Evolutionary conservation across 2,113 vertebrate species (phyloP).

Genomic region (Oostethus manadensis): DNA sequence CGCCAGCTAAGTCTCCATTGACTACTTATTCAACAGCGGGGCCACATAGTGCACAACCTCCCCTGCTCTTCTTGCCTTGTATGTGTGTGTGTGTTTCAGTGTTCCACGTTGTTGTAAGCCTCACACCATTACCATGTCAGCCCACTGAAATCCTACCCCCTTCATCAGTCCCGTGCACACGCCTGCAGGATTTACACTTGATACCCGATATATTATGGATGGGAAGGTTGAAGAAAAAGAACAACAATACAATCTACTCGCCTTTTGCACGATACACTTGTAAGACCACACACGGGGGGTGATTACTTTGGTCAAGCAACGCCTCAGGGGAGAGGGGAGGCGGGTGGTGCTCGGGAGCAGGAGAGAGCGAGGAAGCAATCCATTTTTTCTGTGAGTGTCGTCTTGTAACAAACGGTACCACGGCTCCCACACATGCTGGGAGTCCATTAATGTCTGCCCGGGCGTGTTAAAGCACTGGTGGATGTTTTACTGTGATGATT

Average conservation of each 20-base stretch:
- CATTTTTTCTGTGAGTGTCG: slow-evolving; percentile 34
- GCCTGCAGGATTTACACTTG: slow-evolving; percentile 58
- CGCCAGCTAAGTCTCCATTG: slow-evolving; percentile 49
- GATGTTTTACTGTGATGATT: slow-evolving; percentile 64
- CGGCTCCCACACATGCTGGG: slow-evolving; percentile 43
- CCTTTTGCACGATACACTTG: slow-evolving; percentile 68
- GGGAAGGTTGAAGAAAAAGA: slow-evolving; percentile 30
- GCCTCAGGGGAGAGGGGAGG: slow-evolving; percentile 23
- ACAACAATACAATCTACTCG: slow-evolving; percentile 56
- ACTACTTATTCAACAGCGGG: slow-evolving; percentile 41
- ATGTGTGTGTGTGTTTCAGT: slow-evolving; percentile 53
- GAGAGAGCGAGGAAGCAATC: not conserved
- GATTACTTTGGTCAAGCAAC: slow-evolving; percentile 65
- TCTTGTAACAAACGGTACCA: slow-evolving; percentile 58
- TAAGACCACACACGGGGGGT: slow-evolving; percentile 60
- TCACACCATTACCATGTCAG: slow-evolving; percentile 58
- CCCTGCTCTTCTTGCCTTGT: slow-evolving; percentile 47
- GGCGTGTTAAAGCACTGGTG: slow-evolving; percentile 62
- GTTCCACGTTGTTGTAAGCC: slow-evolving; percentile 61
- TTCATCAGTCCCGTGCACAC: slow-evolving; percentile 45
- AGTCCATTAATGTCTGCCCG: slow-evolving; percentile 61
- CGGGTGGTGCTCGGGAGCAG: not conserved
- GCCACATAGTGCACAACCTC: slow-evolving; percentile 51
- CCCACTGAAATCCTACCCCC: slow-evolving; percentile 21
- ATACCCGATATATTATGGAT: slow-evolving; percentile 70